These are phyloP conservation scores for Liodrosophila aerea DNA, from an alignment of 2,888 invertebrate genomes.

Conservation along the genomic window DNA sequence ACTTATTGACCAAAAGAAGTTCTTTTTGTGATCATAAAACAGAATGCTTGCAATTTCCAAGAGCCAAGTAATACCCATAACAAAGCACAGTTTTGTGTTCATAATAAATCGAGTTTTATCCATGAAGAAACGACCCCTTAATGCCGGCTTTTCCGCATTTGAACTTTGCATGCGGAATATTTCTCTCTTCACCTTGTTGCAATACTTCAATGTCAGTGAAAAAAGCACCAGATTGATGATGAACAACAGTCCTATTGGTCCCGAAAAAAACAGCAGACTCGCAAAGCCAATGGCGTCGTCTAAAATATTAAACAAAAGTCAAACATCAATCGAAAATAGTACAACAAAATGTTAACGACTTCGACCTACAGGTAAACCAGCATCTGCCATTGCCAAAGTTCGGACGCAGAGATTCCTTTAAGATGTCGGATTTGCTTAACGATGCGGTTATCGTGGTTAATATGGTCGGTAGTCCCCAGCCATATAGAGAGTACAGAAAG, in stretches of 20 bases:
- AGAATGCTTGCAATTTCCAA: conserved; percentile 86
- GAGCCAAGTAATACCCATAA: conserved; percentile 91
- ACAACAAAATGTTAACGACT: too few relatives aligned
- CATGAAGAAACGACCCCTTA: conserved; percentile 85
- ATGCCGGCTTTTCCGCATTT: conserved; percentile 85
- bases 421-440: conserved; percentile 84
- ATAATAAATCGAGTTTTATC: conserved; percentile 88
- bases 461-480: conserved; percentile 86
- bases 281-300: conserved; percentile 79
- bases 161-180: conserved; percentile 87
- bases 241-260: conserved; percentile 86
- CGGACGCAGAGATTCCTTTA: conserved; percentile 84
- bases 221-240: conserved; percentile 87
- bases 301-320: conserved; percentile 22
- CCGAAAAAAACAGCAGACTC: conserved; percentile 85
- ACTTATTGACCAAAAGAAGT: conserved; percentile 83
- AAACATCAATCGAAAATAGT: neutral
- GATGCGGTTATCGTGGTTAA: conserved; percentile 84
- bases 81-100: conserved; percentile 89
- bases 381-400: conserved; percentile 86
- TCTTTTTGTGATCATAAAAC: conserved; percentile 83
- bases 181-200: conserved; percentile 89
- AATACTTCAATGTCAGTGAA: conserved; percentile 87
- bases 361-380: conserved; percentile 84
- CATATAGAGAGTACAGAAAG: conserved; percentile 87